A percentile compares a stretch with the other conserved stretches of the same genome.
phyloP scores from a whole-genome alignment of 2,888 invertebrate genomes.

The Leptopilina myrica region DNA sequence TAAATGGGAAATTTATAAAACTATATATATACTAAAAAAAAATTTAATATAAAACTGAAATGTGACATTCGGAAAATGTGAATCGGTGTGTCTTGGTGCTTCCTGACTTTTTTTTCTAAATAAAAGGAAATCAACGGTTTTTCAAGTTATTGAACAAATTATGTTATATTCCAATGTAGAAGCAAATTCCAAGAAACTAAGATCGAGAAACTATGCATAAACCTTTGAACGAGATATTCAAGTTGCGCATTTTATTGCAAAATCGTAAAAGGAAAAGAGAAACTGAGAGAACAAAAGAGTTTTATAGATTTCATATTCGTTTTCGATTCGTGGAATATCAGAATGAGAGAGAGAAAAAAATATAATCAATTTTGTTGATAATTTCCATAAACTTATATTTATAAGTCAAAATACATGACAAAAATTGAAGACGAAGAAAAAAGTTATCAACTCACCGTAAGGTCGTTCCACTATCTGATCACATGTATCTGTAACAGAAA shows the following conservation, averaged over 20 bases:
- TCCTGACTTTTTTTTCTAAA: conserved; percentile 6
- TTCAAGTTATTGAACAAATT: conserved; percentile 23
- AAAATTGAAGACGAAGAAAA: neutral
- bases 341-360: conserved; percentile 9
- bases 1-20: neutral
- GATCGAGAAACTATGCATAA: conserved; percentile 37
- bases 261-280: conserved; percentile 34
- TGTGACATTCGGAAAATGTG: conserved; percentile 12
- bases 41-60: neutral
- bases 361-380: neutral
- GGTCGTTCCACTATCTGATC: conserved; percentile 72
- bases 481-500: conserved; percentile 72
- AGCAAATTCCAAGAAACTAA: conserved; percentile 7
- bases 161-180: neutral
- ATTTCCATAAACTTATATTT: neutral
- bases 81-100: neutral
- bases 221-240: conserved; percentile 20
- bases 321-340: neutral
- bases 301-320: conserved; percentile 2
- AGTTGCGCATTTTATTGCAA: conserved; percentile 35
- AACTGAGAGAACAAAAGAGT: conserved; percentile 26
- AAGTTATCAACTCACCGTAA: conserved; percentile 70
- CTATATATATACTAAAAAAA: neutral
- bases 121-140: conserved; percentile 2
- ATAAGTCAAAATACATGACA: too few species aligned